Base-by-base conservation (phyloP, 2,797 vertebrate species). In the Eurystomus glaucurus region DNA sequence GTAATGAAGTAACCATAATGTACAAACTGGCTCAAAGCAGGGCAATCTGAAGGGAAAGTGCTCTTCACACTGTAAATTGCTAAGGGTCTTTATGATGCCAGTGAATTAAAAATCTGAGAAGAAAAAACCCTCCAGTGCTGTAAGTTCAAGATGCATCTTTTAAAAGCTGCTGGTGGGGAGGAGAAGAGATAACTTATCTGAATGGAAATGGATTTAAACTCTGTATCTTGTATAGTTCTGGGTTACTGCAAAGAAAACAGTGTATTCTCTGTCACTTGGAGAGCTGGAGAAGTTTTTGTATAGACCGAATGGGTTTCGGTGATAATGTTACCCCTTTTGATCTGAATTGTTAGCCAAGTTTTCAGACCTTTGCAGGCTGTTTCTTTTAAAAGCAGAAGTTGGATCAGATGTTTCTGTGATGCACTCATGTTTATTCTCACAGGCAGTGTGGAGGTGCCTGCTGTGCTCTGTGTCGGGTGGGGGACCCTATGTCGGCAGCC, bases 21-120 rank as follows among this genome's bases (percentile, higher is more conserved):
- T 60, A 83, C 68, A 48, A 86, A 78, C 83, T 20, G 77, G 68
- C 86, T 93, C 89, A 33, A 60, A 95, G 90, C 91, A 66, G 88
- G 77, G 74, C 80, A 55, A 45, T 70, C 68, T 8, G 6, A 60
- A 70, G 76, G 75, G 85, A 88, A 97, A 86, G 83, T 62, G 74
- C 94, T 97, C 90, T 86, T 97, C 93, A 85, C 92, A 77, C 94
- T 90, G 87, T 39, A 66, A 90, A 81, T 96, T 90, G 95, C 91
- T 76, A 3, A 92, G 88, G 90, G 95, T 96, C 93, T 94, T 95
- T 60, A 14, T 90, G 85, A 62, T 95, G 94, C 82, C 80, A 93
- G 83, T 90, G 82, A 94, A 93, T 96, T 96, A 94, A 96, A 97
- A 96, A 86, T 81, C 80, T 10, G 74, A 76, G 95, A 88, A 90